A percentile compares a stretch with the other conserved stretches of the same genome.
Conservation (phyloP, 2,797 vertebrate genomes). For the Typhlichthys eigenmanni region DNA sequence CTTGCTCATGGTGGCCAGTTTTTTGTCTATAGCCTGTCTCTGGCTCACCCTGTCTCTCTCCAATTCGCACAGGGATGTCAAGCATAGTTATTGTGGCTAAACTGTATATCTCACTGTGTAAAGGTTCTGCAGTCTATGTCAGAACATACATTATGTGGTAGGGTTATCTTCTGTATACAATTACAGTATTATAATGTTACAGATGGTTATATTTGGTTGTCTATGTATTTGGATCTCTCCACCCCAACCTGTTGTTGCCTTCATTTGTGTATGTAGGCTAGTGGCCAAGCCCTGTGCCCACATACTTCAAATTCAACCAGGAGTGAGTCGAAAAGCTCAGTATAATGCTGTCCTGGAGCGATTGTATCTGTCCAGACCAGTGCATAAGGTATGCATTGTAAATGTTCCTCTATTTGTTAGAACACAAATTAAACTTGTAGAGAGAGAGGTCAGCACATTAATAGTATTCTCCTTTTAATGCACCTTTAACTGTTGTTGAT, state of each 20-base stretch:
- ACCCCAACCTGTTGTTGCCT: slow-evolving; percentile 9
- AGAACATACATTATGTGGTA: not conserved
- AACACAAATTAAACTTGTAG: too few species aligned
- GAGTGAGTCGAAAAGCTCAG: slow-evolving; percentile 78
- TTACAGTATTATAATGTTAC: not conserved
- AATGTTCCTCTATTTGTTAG: slow-evolving; percentile 9
- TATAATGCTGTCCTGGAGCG: slow-evolving; percentile 87
- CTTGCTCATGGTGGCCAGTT: slow-evolving; percentile 11
- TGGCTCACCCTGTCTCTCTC: slow-evolving; percentile 2
- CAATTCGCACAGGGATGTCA: slow-evolving; percentile 14
- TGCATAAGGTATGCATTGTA: slow-evolving; percentile 38
- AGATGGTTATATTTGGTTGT: not conserved
- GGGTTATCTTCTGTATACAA: not conserved
- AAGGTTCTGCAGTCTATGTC: slow-evolving; percentile 25
- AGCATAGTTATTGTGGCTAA: slow-evolving; percentile 28
- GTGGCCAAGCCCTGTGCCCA: slow-evolving; percentile 91
- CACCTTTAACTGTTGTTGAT: too few species aligned
- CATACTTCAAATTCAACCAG: slow-evolving; percentile 86
- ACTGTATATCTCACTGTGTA: slow-evolving; percentile 8
- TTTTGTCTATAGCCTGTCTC: slow-evolving; percentile 19
- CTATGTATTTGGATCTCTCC: slow-evolving; percentile 35
- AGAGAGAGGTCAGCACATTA: too few species aligned
- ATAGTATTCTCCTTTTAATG: too few species aligned
- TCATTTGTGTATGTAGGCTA: slow-evolving; percentile 76
- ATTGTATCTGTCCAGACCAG: slow-evolving; percentile 70